Base-by-base conservation (phyloP, 2,888 invertebrate genomes). In the Caenorhabditis auriculariae region DNA sequence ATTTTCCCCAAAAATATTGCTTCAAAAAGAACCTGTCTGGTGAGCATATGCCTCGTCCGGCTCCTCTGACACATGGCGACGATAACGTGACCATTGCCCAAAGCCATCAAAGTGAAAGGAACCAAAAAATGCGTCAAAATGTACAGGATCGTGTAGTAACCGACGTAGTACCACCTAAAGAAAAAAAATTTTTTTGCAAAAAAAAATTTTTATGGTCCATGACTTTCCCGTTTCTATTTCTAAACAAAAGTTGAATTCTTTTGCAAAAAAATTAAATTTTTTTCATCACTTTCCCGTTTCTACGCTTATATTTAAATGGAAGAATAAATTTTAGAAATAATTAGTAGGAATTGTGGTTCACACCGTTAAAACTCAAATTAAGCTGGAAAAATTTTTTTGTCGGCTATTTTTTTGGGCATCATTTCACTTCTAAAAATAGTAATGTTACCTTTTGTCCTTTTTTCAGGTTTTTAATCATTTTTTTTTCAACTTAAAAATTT, bases 51-150 rank as follows among this genome's bases (percentile, higher is more conserved):
- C 15, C 79, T 60, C 26, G 67, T 72, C 37, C 66, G 54, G 37
- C 76, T 65, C 23, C 75, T 46, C 29, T 61, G 61, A 52, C 77
- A 72, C 64, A 79, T 80, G 12, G 63, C 62, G 15, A 70, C 59
- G 29, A 72, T 72, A 1, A 72, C 72, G 50, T 69, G 69, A 6
- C 72, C 75, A 55, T 80, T 80, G 41, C 76, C 54, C 27, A 75
- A 59, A 29, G 76, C 68, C 59, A 80, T 68, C 21, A 76, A 51
- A 2, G 75, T 65, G 58, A 80, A 80, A 6, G 80, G 80, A 29
- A 80, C 58, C 39, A 74, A 54, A 47, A 80, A 80, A 44, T 80
- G 80, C 19, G 78, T 77, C 27, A 80, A 45, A 37, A 80, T 69
- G 53, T 77, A 80, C 17, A 73, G 56, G 17, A 65, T 63, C 9